Base-by-base conservation (phyloP, 2,888 invertebrate genomes). In the Platycnemis pennipes region DNA sequence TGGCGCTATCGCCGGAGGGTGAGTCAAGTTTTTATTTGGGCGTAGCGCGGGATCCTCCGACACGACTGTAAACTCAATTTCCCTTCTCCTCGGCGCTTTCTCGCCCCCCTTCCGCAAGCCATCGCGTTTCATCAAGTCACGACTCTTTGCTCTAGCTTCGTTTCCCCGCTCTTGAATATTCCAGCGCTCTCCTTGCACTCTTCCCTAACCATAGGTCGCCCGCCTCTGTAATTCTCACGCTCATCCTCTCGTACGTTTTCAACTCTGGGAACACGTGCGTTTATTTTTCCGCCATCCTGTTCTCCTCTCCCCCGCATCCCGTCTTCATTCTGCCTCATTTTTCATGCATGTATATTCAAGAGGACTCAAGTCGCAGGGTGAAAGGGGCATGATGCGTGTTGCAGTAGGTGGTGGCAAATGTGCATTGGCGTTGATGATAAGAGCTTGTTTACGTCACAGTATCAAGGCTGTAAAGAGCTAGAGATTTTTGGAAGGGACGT, bases 61-160 rank as follows among this genome's bases (percentile, higher is more conserved):
- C 26, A 63, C 63, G 26, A 63, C 63, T 63, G 63, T 63, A 63
- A 63, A 63, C 63, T 63, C 63, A 63, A 63, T 63, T 63, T 63
- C 63, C 11, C 85, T 37, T 85, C 85, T 85, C 85, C 44, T 37
- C 85, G 4, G 13, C 13, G 13, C 85, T 19, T 42, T 19, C 56
- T 63, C 63, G 22, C 63, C 4, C n/a, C 85, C 37, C 44, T 22
- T 42, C 44, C n/a, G n/a, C 8, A 42, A 42, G 45, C 77, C 77
- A 37, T 77, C 37, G 31, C 77, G 37, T 77, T 77, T 77, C 77
- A 77, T 77, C 77, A 77, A 77, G 77, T 77, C 77, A 37, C 77
- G 37, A 77, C 31, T 77, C 77, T 77, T 77, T 77, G 77, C 77
- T 77, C n/a, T 77, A 77, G 77, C 77, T 77, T 37, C 77, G 37